phyloP scores from a whole-genome alignment of 2,888 invertebrate species.

The Drosophila incognita region DNA sequence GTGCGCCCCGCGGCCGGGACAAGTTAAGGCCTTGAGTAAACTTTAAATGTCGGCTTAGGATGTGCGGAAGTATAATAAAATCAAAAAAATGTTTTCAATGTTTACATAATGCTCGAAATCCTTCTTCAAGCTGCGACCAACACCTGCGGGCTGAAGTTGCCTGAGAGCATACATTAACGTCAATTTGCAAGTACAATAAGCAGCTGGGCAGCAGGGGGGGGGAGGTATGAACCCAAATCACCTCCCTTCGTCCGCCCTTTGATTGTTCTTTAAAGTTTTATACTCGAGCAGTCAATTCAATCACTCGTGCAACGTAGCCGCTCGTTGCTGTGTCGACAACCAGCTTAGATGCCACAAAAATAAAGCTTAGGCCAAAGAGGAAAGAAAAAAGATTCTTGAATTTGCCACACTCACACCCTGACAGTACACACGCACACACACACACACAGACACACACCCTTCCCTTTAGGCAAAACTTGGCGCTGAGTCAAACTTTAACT shows the following conservation, averaged over 20 bases:
- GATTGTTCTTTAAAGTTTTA: constrained; percentile 65
- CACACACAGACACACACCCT: not conserved
- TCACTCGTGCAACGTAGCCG: constrained; percentile 47
- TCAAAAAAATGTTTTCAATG: constrained; percentile 36
- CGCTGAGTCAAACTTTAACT: constrained; percentile 34
- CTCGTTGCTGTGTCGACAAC: constrained; percentile 34
- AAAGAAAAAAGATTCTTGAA: constrained; percentile 36
- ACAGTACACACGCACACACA: constrained; percentile 5
- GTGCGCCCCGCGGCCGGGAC: not conserved
- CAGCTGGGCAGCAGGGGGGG: not conserved
- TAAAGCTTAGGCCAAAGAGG: constrained; percentile 47
- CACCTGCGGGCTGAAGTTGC: constrained; percentile 30
- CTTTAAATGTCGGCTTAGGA: constrained; percentile 48
- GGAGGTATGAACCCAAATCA: constrained; percentile 3
- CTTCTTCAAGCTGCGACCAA: constrained; percentile 5
- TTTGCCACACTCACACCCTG: constrained; percentile 14
- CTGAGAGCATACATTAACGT: constrained; percentile 42
- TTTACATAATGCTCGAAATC: constrained; percentile 40
- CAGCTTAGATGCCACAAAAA: constrained; percentile 8
- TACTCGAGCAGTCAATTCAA: constrained; percentile 66
- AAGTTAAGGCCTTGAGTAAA: constrained; percentile 46
- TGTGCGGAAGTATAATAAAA: constrained; percentile 28
- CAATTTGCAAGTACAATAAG: constrained; percentile 67
- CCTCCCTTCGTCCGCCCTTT: not conserved
- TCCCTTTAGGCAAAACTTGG: constrained; percentile 26